Evolutionary conservation across 2,888 invertebrate species (phyloP).

Genomic region (Parochlus steinenii): DNA sequence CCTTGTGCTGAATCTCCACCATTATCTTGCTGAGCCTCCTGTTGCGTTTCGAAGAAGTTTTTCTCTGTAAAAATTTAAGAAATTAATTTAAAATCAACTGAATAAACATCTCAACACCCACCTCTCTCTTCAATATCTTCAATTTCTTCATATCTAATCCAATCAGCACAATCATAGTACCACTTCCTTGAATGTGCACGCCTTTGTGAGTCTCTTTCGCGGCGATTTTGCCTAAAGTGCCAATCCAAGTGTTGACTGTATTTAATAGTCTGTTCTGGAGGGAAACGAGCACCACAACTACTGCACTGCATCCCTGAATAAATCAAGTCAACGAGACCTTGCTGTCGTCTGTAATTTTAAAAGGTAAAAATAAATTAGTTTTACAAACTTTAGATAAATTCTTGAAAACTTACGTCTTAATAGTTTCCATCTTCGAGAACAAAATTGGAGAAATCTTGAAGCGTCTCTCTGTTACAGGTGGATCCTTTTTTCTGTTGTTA

Average conservation of each 20-base stretch:
- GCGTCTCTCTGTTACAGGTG: neutral
- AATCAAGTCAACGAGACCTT: slow-evolving; percentile 47
- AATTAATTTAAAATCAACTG: neutral
- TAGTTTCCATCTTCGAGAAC: too few species aligned
- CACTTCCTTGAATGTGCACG: slow-evolving; percentile 73
- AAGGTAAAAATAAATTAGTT: too few species aligned
- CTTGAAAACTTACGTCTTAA: too few species aligned
- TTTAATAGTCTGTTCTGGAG: slow-evolving; percentile 71
- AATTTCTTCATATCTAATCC: slow-evolving; percentile 88
- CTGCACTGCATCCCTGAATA: slow-evolving; percentile 92
- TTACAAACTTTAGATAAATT: slow-evolving; percentile 13
- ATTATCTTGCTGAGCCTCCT: slow-evolving; percentile 35
- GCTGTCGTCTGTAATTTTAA: slow-evolving; percentile 57
- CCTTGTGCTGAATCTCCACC: slow-evolving; percentile 37
- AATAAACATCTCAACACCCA: slow-evolving; percentile 7
- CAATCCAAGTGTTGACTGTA: slow-evolving; percentile 96
- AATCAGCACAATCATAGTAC: slow-evolving; percentile 80
- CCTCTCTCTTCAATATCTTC: slow-evolving; percentile 72
- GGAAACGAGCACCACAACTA: slow-evolving; percentile 88
- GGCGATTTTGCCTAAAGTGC: slow-evolving; percentile 91
- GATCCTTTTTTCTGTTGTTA: slow-evolving; percentile 8
- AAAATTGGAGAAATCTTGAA: too few species aligned
- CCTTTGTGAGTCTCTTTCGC: slow-evolving; percentile 69
- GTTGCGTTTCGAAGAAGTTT: slow-evolving; percentile 71
- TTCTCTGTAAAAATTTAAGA: slow-evolving; percentile 40